These are phyloP conservation scores for Lichenostomus cassidix DNA, from an alignment of 2,113 vertebrate genomes.

Conservation along the genomic window DNA sequence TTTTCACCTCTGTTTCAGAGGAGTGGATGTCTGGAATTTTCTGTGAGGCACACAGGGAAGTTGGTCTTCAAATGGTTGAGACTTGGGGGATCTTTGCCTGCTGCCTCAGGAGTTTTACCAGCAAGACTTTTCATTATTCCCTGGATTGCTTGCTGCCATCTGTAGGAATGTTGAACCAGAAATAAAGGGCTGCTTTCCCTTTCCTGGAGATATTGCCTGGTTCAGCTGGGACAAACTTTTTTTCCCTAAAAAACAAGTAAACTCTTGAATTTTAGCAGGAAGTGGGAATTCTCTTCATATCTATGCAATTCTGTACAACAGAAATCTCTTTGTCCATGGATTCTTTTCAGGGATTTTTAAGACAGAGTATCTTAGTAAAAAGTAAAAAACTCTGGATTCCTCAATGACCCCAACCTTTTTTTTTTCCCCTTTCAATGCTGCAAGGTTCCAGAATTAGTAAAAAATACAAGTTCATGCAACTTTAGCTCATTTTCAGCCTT, in stretches of 20 bases:
- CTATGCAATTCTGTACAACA: neutral
- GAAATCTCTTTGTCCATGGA: neutral
- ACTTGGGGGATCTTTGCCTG: neutral
- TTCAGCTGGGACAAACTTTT: neutral
- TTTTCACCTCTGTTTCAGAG: neutral
- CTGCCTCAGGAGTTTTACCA: neutral
- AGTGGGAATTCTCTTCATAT: neutral
- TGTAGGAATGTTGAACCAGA: neutral
- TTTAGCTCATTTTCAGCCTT: neutral
- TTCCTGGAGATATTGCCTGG: neutral
- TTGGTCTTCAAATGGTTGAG: neutral
- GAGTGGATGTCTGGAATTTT: rapidly evolving
- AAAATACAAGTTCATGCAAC: neutral
- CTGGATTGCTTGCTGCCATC: neutral
- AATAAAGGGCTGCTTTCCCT: neutral
- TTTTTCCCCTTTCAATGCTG: neutral
- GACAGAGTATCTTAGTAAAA: neutral
- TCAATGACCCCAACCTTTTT: neutral
- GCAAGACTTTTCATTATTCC: neutral
- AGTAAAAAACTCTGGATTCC: neutral
- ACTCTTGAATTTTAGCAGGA: neutral
- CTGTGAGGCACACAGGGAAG: too few species aligned
- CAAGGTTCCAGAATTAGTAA: neutral
- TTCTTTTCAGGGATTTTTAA: neutral
- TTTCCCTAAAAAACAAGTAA: neutral